Evolutionary conservation across 2,888 invertebrate species (phyloP).

Genomic region (Oscheius sp.): DNA sequence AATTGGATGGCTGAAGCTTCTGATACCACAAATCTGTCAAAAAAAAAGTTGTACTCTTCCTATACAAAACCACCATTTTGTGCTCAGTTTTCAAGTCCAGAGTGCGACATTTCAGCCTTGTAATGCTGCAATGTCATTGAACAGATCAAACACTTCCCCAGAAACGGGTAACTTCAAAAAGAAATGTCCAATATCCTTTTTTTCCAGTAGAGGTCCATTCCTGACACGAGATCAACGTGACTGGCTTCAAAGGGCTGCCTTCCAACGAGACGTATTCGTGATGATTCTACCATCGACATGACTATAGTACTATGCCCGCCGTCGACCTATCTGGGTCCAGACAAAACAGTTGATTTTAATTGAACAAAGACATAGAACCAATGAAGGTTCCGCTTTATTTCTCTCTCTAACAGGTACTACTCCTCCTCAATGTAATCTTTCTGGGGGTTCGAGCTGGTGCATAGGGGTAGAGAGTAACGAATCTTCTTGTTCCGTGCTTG

Average conservation of each 20-base stretch:
- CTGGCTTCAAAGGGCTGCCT: conserved; percentile 1
- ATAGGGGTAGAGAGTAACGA: conserved; percentile 6
- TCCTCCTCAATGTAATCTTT: neutral
- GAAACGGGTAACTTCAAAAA: too few species aligned
- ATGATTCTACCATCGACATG: conserved; percentile 1
- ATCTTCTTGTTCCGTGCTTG: conserved; percentile 6
- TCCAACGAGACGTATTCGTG: conserved; percentile 1
- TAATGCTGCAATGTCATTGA: too few species aligned
- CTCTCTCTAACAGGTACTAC: conserved; percentile 1
- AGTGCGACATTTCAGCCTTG: too few species aligned
- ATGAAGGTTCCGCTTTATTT: conserved; percentile 5
- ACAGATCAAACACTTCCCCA: too few species aligned
- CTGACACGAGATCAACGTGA: neutral
- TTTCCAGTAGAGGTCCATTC: neutral
- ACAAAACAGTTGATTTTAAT: neutral
- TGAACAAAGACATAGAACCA: neutral
- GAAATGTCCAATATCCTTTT: too few species aligned
- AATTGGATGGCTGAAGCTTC: too few species aligned
- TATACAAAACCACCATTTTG: too few species aligned
- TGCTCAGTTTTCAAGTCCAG: too few species aligned
- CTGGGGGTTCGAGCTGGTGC: conserved; percentile 19
- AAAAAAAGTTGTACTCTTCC: too few species aligned
- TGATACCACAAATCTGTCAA: too few species aligned
- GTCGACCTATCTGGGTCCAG: conserved; percentile 2
- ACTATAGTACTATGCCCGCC: conserved; percentile 13